Base-by-base conservation (phyloP, 2,888 invertebrate species). In the Pterobdella sp. region DNA sequence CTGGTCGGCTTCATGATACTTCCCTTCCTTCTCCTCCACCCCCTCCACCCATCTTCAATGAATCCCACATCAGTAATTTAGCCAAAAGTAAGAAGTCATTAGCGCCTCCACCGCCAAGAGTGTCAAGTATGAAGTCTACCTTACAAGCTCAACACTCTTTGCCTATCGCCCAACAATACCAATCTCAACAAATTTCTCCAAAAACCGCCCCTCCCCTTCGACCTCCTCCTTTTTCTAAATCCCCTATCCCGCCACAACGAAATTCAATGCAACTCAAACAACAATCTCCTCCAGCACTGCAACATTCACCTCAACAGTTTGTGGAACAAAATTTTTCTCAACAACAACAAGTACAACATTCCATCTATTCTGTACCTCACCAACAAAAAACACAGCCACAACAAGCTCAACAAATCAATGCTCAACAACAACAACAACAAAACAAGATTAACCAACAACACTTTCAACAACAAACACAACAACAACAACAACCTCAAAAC, bases 41-140 rank as follows among this genome's bases (percentile, higher is more conserved):
- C n/a, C 71, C 71, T 0, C 71, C 71, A 22, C 71, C 71, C 18
- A 34, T 36, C 1, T 35, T 34, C 0, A 36, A 36, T n/a, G 35
- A 29, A 14, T 22, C 56, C n/a, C 3, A 3, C 42, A 1, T 56
- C n/a, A 36, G n/a, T 31, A 22, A 18, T 2, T 63, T 60, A 31
- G 32, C 63, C 18, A 34, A 36, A 14, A 31, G 34, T 26, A 71
- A 71, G 36, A 71, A 71, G 31, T 10, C 60, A n/a, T 63, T 35
- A 1, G 71, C 71, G 18, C 71, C 71, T 22, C 71, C 63, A 3
- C 71, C 71, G 10, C 71, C 71, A 3, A 32, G n/a, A 1, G 26
- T 34, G 10, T 18, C 34, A 10, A 10, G 31, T 31, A 2, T 52
- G 0, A 26, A 29, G 18, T n/a, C 26, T 34, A 14, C 71, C 18